Evolutionary conservation across 2,888 invertebrate genomes (phyloP), one percentile per base, ranked within the genome.

Genomic region (Neoascia interrupta): DNA sequence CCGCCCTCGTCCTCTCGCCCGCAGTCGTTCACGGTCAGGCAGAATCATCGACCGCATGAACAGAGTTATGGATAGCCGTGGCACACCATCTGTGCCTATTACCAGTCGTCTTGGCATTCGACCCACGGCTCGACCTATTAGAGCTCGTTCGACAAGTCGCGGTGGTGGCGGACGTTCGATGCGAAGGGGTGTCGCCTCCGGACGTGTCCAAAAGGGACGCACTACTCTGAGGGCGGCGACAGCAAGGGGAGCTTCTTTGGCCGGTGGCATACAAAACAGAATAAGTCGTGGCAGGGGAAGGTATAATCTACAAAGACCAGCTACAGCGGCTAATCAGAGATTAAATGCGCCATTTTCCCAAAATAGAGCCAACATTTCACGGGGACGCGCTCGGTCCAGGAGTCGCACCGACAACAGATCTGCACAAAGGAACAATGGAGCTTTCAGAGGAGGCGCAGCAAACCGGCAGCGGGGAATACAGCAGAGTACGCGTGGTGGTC

Each of bases 71-170:
- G 64, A 53, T 18, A 47, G 15, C 6, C 21, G 61, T 28, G 41
- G 16, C 8, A n/a, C 49, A 2, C 31, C 43, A 2, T 45, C 81
- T 34, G 81, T 86, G 4, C 86, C 87, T 10, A 84, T 87, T 5
- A 86, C 86, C 81, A 84, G 87, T 10, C 87, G 87, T 5, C 80
- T 87, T 47, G 87, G 87, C 10, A 81, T 83, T 41, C 87, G 87
- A 49, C 83, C 84, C 31, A 69, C 69, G 15, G 69, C 68, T 10
- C 53, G 74, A 5, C 2, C 36, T 3, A 69, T 18, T 15, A 76
- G 70, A 56, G 58, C 69, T 68, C 80, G 73, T 28, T 70, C 81
- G 26, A 49, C 68, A 8, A 81, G 49, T 68, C 81, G 75, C 15
- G 21, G 37, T 23, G 43, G 21, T 21, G 49, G 53, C 18, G 83